Evolutionary conservation across 1,140 invertebrate species (phyloP).

Genomic region (Mercenaria mercenaria): DNA sequence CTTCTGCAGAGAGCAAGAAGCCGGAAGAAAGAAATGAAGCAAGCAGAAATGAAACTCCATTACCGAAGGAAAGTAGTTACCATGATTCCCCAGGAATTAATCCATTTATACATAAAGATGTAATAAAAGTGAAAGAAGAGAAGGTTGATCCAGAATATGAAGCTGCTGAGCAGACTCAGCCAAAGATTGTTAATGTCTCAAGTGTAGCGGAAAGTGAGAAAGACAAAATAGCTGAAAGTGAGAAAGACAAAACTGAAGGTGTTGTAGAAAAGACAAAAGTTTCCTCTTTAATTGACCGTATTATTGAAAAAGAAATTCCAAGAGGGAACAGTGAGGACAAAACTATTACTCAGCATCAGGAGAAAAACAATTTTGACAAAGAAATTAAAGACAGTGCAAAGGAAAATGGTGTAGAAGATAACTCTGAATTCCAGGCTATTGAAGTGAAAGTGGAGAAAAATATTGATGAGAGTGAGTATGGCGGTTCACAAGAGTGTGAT

Average conservation of each 20-base stretch:
- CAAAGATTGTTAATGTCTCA: slow-evolving; percentile 34
- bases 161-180: neutral
- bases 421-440: neutral
- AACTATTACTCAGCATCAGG: neutral
- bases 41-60: neutral
- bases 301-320: slow-evolving; percentile 50
- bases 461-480: slow-evolving; percentile 20
- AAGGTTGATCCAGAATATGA: slow-evolving; percentile 53
- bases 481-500: neutral
- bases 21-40: neutral
- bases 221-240: too few species aligned
- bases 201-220: neutral
- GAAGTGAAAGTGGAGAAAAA: slow-evolving; percentile 33
- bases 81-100: slow-evolving; percentile 7
- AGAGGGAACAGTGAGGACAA: neutral
- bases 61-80: neutral
- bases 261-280: slow-evolving; percentile 1
- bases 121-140: slow-evolving; percentile 47
- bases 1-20: neutral
- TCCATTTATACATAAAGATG: slow-evolving; percentile 40
- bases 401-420: neutral
- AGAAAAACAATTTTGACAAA: neutral
- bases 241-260: neutral
- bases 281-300: neutral
- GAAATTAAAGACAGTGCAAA: neutral